These are phyloP conservation scores for Carcina quercana DNA, from an alignment of 2,888 invertebrate genomes.

Conservation along the genomic window DNA sequence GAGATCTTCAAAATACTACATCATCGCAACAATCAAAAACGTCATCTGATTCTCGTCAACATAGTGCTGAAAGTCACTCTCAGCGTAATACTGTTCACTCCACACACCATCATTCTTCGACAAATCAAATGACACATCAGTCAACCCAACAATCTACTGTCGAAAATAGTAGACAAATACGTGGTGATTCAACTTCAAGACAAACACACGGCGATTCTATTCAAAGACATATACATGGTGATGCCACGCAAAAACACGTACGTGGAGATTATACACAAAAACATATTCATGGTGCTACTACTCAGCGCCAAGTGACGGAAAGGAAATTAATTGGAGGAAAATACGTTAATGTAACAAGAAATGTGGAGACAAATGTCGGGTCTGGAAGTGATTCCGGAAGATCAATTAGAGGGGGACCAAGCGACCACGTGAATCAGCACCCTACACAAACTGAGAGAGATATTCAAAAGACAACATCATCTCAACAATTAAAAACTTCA, in stretches of 20 bases:
- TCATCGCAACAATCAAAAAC: conserved; percentile 32
- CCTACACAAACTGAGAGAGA: conserved; percentile 22
- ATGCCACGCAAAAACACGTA: too few relatives aligned
- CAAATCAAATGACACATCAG: too few relatives aligned
- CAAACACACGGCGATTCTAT: too few relatives aligned
- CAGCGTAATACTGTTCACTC: conserved; percentile 23
- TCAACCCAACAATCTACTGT: conserved; percentile 29
- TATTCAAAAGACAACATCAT: conserved; percentile 23
- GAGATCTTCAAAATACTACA: conserved; percentile 30
- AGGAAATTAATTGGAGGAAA: conserved; percentile 69
- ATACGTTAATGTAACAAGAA: conserved; percentile 69
- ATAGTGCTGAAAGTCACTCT: conserved; percentile 21
- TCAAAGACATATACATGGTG: too few relatives aligned
- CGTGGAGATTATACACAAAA: too few relatives aligned
- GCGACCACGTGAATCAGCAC: conserved; percentile 15
- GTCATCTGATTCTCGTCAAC: conserved; percentile 23
- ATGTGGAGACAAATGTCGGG: conserved; percentile 79
- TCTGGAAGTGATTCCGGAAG: conserved; percentile 28
- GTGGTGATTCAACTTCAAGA: conserved; percentile 22
- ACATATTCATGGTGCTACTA: too few relatives aligned
- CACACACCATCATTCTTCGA: conserved; percentile 28
- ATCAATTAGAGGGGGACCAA: conserved; percentile 14
- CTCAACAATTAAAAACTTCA: conserved; percentile 24
- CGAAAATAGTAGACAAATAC: conserved; percentile 6
- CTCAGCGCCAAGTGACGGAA: conserved; percentile 73